Evolutionary conservation across 2,888 invertebrate species (phyloP), one percentile per base, ranked within the genome.

Genomic region (Athrips mouffetella): DNA sequence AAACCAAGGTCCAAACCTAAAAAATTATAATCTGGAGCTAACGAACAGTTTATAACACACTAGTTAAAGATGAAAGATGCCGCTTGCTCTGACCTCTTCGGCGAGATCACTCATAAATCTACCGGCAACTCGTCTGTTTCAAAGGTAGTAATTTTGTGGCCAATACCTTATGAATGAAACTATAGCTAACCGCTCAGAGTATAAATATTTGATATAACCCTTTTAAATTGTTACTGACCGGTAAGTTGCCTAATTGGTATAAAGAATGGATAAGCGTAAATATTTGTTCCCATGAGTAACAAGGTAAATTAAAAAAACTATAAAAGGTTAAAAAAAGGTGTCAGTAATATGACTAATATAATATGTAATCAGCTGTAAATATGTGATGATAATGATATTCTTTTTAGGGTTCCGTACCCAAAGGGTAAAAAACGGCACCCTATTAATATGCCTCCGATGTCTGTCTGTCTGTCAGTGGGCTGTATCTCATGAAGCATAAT

Each of bases 21-120:
- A 55, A 67, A 65, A 66, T 60, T 63, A 64, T 58, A 59, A 59
- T 60, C 59, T 54, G 55, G 51, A 54, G 59, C 65, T 76, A 76
- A 77, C 73, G 74, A 76, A 70, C 64, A 64, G 65, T 65, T 72
- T 73, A 71, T 70, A 72, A 76, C 70, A 62, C 67, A 51, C 56
- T 54, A 60, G 65, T 63, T 58, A 52, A 55, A 65, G 63, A 67
- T 72, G 62, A 63, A 77, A 74, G 70, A 68, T 63, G 58, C 66
- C 63, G 67, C 65, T 62, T 62, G 56, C 63, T 65, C 63, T 64
- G 57, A 60, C 59, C 52, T 52, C 49, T 53, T 52, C 55, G 58
- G 53, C 53, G 49, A 56, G 65, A 60, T 67, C 59, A 63, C 57
- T 58, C 60, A 60, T 73, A 70, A 74, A 73, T 69, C 59, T 52